These are phyloP conservation scores for Diloba caeruleocephala DNA, from an alignment of 2,888 invertebrate genomes.

Conservation along the genomic window DNA sequence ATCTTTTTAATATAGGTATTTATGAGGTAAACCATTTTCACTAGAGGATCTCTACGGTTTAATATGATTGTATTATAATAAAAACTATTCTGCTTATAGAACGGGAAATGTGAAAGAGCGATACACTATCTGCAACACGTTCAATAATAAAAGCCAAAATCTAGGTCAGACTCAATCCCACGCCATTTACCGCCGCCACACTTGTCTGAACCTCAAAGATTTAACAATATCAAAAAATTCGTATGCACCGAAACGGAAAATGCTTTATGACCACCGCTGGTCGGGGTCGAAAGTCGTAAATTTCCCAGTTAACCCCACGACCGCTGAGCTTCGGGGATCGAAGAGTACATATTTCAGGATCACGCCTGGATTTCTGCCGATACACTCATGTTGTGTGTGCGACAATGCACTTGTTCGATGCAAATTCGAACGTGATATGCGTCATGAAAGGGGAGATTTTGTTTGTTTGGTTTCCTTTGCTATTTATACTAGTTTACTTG, in stretches of 20 bases:
- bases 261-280: slow-evolving; percentile 67
- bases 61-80: too few species aligned
- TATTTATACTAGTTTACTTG: slow-evolving; percentile 19
- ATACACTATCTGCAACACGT: slow-evolving; percentile 1
- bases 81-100: neutral
- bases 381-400: slow-evolving; percentile 49
- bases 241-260: slow-evolving; percentile 68
- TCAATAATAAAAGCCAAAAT: slow-evolving; percentile 28
- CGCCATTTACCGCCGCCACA: slow-evolving; percentile 44
- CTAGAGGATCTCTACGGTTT: too few species aligned
- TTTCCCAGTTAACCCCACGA: slow-evolving; percentile 68
- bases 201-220: slow-evolving; percentile 60
- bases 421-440: slow-evolving; percentile 59
- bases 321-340: slow-evolving; percentile 53
- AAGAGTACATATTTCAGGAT: slow-evolving; percentile 74
- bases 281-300: slow-evolving; percentile 68
- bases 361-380: slow-evolving; percentile 64
- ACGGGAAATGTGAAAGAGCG: slow-evolving; percentile 6
- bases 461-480: slow-evolving; percentile 38
- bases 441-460: slow-evolving; percentile 52
- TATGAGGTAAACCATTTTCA: too few species aligned
- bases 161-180: slow-evolving; percentile 26
- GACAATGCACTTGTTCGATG: slow-evolving; percentile 60
- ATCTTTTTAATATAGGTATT: too few species aligned
- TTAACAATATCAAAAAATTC: slow-evolving; percentile 66